A percentile compares a stretch with the other conserved stretches of the same genome.
These are phyloP conservation scores for Indicator maculatus DNA, from an alignment of 2,113 vertebrate genomes.

Conservation along the genomic window DNA sequence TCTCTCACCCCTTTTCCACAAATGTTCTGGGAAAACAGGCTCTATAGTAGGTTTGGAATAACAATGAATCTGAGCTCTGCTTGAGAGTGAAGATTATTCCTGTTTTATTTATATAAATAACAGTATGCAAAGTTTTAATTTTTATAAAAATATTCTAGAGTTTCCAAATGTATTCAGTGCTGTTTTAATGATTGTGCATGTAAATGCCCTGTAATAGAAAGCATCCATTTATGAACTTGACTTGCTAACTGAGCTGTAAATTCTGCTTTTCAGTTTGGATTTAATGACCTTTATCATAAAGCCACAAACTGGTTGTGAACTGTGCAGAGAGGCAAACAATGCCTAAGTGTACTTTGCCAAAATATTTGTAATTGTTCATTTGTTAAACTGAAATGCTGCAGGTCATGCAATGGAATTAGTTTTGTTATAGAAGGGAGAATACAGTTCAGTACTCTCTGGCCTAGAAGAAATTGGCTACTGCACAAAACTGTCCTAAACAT, in stretches of 20 bases:
- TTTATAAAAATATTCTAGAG: conserved; percentile 33
- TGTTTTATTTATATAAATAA: conserved; percentile 18
- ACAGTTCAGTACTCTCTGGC: conserved; percentile 21
- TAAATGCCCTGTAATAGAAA: conserved; percentile 63
- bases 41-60: background rate
- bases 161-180: conserved; percentile 14
- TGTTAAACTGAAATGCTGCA: conserved; percentile 72
- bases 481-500: background rate
- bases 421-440: conserved; percentile 26
- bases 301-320: conserved; percentile 64
- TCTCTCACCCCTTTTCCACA: conserved; percentile 12
- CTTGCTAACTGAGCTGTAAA: conserved; percentile 70
- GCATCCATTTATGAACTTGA: conserved; percentile 51
- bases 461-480: conserved; percentile 31
- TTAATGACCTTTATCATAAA: conserved; percentile 72
- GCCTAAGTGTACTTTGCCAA: conserved; percentile 71
- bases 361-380: conserved; percentile 73
- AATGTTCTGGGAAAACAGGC: conserved; percentile 21
- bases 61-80: background rate
- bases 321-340: conserved; percentile 65
- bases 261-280: conserved; percentile 72
- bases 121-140: conserved; percentile 22
- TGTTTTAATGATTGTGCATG: conserved; percentile 42
- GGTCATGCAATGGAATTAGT: conserved; percentile 67
- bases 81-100: background rate